A percentile compares a stretch with the other conserved stretches of the same genome.
Conservation (phyloP, 1,140 invertebrate genomes). For the Drosophila pseudoobscura region DNA sequence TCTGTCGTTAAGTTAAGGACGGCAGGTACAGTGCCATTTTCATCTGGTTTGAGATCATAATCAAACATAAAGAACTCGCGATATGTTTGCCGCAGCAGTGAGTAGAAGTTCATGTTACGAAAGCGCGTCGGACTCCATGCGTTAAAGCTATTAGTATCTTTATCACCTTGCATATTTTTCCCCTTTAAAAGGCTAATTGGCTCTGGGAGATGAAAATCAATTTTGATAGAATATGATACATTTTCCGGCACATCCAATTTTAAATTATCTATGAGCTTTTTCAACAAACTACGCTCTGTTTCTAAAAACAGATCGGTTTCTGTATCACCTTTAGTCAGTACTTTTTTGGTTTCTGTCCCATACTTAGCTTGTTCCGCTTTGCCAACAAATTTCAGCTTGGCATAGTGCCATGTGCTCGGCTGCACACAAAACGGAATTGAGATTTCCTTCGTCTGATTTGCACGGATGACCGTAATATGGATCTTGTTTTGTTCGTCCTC, state of each 20-base stretch:
- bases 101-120: slow-evolving; percentile 81
- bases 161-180: neutral
- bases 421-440: slow-evolving; percentile 84
- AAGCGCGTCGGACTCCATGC: slow-evolving; percentile 61
- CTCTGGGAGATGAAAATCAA: slow-evolving; percentile 49
- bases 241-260: slow-evolving; percentile 9
- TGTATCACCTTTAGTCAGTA: neutral
- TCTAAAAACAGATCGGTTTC: neutral
- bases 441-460: slow-evolving; percentile 71
- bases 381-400: slow-evolving; percentile 80
- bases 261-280: neutral
- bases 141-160: slow-evolving; percentile 18
- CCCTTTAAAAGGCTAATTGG: slow-evolving; percentile 10
- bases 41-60: slow-evolving; percentile 86
- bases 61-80: slow-evolving; percentile 89
- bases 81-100: slow-evolving; percentile 87
- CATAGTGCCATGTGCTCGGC: slow-evolving; percentile 86
- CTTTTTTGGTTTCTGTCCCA: neutral
- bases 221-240: slow-evolving; percentile 56
- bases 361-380: slow-evolving; percentile 27
- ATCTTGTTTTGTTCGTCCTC: slow-evolving; percentile 57
- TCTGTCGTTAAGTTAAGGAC: slow-evolving; percentile 87
- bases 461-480: slow-evolving; percentile 60
- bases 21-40: slow-evolving; percentile 85
- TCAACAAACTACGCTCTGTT: neutral